A percentile compares a stretch with the other conserved stretches of the same genome.
Conservation (phyloP, 1,140 invertebrate species). For the Steinernema khuongi region DNA sequence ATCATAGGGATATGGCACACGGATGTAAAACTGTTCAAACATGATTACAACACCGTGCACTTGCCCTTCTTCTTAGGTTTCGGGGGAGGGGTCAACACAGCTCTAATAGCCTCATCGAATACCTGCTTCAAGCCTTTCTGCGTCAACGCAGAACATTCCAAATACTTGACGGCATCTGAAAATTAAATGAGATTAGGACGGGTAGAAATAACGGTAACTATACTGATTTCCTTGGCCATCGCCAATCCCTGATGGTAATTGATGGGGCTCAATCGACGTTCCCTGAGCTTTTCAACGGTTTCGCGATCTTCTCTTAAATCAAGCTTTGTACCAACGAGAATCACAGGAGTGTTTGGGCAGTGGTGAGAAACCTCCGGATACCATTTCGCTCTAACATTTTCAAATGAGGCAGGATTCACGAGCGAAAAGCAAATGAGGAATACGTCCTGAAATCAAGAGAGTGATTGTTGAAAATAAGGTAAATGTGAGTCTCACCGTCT, state of each 20-base stretch:
- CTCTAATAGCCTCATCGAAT: slow-evolving; percentile 64
- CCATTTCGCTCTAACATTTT: slow-evolving; percentile 90
- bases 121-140: slow-evolving; percentile 64
- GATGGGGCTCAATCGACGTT: slow-evolving; percentile 91
- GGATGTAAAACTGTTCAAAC: background rate
- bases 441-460: slow-evolving; percentile 60
- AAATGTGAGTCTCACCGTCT: slow-evolving; percentile 51
- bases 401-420: slow-evolving; percentile 89
- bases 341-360: slow-evolving; percentile 66
- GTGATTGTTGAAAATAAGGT: background rate
- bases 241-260: slow-evolving; percentile 93
- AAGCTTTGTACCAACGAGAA: slow-evolving; percentile 66
- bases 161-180: slow-evolving; percentile 76
- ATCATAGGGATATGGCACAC: background rate
- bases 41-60: slow-evolving; percentile 48
- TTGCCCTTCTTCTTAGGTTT: slow-evolving; percentile 60
- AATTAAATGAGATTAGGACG: background rate
- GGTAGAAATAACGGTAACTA: slow-evolving; percentile 52
- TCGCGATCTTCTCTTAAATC: slow-evolving; percentile 96
- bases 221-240: slow-evolving; percentile 95
- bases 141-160: slow-evolving; percentile 91
- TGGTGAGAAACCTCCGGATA: slow-evolving; percentile 66
- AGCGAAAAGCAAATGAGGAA: slow-evolving; percentile 54
- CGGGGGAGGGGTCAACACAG: slow-evolving; percentile 67
- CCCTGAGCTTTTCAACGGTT: slow-evolving; percentile 92